Evolutionary conservation across 2,797 vertebrate species (phyloP).

Genomic region (Gambusia yucatana): DNA sequence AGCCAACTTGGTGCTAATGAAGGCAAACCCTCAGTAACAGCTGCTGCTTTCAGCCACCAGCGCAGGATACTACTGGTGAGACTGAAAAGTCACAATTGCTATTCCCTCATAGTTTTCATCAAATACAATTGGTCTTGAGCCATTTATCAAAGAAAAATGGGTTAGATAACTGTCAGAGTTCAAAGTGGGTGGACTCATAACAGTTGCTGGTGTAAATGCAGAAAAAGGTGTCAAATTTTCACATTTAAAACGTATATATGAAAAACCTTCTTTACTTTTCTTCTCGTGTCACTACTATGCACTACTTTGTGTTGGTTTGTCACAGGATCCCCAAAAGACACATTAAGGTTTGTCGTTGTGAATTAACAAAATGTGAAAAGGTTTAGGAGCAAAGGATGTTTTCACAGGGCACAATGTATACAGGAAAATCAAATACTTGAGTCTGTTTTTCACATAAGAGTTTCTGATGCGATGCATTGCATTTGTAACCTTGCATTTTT

Average conservation of each 20-base stretch:
- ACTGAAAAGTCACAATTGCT: not conserved
- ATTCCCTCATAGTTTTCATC: not conserved
- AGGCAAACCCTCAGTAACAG: not conserved
- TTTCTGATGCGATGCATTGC: slow-evolving; percentile 73
- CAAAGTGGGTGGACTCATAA: not conserved
- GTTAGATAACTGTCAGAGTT: not conserved
- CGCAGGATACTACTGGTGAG: not conserved
- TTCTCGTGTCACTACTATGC: not conserved
- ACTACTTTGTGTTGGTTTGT: not conserved
- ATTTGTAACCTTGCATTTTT: slow-evolving; percentile 65
- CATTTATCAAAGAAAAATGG: not conserved
- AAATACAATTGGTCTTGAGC: not conserved
- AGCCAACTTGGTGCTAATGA: not conserved
- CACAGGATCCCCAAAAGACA: not conserved
- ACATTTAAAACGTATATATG: not conserved
- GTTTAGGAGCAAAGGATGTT: not conserved
- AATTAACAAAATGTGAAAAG: not conserved
- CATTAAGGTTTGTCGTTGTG: not conserved
- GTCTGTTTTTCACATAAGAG: slow-evolving; percentile 54
- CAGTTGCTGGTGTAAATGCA: not conserved
- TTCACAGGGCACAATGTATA: not conserved
- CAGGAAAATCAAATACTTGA: slow-evolving; percentile 44
- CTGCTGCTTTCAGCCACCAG: not conserved
- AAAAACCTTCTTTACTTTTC: not conserved
- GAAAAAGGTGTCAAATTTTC: not conserved